Evolutionary conservation across 2,113 vertebrate species (phyloP).

Genomic region (Choloepus hoffmanni): DNA sequence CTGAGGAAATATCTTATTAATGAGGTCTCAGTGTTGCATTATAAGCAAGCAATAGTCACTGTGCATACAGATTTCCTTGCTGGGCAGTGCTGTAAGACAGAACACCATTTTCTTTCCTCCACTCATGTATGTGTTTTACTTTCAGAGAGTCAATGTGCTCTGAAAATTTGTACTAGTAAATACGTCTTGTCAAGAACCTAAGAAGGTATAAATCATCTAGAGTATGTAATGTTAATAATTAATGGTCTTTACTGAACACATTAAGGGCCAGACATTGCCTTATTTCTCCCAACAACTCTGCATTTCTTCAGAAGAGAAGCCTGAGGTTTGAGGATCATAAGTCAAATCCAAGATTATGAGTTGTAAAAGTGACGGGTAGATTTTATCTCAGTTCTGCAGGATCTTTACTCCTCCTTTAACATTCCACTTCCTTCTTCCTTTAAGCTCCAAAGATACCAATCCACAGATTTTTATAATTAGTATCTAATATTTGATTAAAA

Average conservation of each 20-base stretch:
- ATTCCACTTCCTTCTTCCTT: background rate
- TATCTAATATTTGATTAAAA: conserved; percentile 48
- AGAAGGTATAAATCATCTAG: conserved; percentile 35
- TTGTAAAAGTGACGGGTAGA: background rate
- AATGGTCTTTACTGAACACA: background rate
- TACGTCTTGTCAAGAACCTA: conserved; percentile 31
- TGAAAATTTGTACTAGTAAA: conserved; percentile 39
- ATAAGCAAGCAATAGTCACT: conserved; percentile 4
- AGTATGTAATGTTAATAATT: conserved; percentile 20
- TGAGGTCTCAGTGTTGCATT: conserved; percentile 24
- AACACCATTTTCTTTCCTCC: background rate
- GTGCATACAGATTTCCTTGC: background rate
- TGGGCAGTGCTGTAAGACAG: background rate
- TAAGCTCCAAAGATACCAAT: background rate
- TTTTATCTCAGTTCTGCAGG: background rate
- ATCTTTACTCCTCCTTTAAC: background rate
- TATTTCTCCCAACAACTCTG: background rate
- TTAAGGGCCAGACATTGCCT: background rate
- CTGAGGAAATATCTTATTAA: conserved; percentile 45
- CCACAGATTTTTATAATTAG: conserved; percentile 44
- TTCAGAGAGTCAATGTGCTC: conserved; percentile 36
- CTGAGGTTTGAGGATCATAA: background rate
- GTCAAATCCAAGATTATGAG: background rate
- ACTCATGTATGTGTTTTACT: background rate
- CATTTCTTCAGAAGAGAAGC: conserved; percentile 35